These are phyloP conservation scores for Noctua pronuba DNA, from an alignment of 2,888 invertebrate species.

Conservation along the genomic window DNA sequence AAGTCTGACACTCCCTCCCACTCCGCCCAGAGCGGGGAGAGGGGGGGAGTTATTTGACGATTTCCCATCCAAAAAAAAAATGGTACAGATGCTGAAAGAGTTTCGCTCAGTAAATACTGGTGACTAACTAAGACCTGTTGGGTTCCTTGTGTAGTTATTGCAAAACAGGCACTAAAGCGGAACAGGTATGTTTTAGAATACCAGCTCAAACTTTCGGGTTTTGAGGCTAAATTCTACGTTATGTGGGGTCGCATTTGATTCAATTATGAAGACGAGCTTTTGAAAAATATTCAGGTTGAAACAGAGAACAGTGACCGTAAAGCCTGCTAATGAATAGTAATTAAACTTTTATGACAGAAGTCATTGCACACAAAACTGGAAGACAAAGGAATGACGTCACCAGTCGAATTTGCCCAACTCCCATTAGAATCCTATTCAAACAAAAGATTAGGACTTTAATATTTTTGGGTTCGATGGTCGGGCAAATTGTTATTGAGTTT, in stretches of 20 bases:
- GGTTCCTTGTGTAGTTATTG: background rate
- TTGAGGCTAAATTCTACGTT: background rate
- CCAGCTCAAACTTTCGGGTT: background rate
- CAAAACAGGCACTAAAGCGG: background rate
- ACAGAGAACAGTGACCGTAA: background rate
- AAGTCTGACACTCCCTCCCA: no score
- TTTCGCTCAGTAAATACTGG: background rate
- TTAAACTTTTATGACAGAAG: background rate
- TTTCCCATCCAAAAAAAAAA: no score
- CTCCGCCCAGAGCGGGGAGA: no score
- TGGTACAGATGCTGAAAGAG: background rate
- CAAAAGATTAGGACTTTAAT: background rate
- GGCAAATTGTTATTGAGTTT: background rate
- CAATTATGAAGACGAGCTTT: background rate
- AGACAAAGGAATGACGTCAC: background rate
- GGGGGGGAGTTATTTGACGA: no score
- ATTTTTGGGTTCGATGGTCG: background rate
- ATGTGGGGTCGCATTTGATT: background rate
- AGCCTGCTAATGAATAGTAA: background rate
- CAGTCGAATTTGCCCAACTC: conserved; percentile 5
- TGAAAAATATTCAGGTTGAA: no score
- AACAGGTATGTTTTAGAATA: background rate
- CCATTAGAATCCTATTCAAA: background rate
- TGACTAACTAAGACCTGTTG: background rate
- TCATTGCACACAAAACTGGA: background rate